Conservation (phyloP, 2,797 vertebrate species). For the Sebastes glaucus region DNA sequence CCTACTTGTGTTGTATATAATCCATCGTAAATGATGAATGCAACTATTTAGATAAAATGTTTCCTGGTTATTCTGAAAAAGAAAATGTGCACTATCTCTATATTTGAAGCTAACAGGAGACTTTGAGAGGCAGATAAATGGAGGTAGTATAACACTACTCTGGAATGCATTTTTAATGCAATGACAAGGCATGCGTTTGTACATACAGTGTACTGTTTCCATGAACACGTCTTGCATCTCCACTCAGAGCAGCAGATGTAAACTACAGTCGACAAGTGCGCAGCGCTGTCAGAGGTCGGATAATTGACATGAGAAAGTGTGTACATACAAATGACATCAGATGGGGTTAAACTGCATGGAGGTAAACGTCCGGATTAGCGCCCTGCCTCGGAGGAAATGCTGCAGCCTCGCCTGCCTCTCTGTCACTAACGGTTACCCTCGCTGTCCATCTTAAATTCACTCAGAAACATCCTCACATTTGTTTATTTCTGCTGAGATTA, state of each 20-base stretch:
- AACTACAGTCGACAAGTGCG: conserved; percentile 24
- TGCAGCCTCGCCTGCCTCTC: background rate
- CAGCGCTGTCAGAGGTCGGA: conserved; percentile 16
- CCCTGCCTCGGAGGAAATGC: conserved; percentile 18
- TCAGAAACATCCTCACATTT: background rate
- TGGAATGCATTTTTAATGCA: background rate
- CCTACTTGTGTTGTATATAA: background rate
- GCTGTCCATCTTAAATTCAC: background rate
- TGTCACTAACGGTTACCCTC: conserved; percentile 39
- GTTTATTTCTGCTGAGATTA: background rate
- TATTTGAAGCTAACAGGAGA: background rate
- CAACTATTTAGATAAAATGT: background rate
- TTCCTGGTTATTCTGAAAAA: background rate
- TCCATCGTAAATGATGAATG: background rate
- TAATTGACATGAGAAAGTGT: conserved; percentile 42
- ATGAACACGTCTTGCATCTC: background rate
- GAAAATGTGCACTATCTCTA: background rate
- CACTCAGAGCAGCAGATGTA: conserved; percentile 12
- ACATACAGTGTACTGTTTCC: background rate
- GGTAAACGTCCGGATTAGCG: conserved; percentile 26
- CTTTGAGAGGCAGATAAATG: background rate
- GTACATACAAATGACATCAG: conserved; percentile 49
- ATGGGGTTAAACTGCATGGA: conserved; percentile 28
- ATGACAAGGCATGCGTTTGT: background rate
- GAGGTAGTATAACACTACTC: background rate